A percentile compares a stretch with the other conserved stretches of the same genome.
Evolutionary conservation across 2,888 invertebrate species (phyloP).

Genomic region (Diarsia mendica): DNA sequence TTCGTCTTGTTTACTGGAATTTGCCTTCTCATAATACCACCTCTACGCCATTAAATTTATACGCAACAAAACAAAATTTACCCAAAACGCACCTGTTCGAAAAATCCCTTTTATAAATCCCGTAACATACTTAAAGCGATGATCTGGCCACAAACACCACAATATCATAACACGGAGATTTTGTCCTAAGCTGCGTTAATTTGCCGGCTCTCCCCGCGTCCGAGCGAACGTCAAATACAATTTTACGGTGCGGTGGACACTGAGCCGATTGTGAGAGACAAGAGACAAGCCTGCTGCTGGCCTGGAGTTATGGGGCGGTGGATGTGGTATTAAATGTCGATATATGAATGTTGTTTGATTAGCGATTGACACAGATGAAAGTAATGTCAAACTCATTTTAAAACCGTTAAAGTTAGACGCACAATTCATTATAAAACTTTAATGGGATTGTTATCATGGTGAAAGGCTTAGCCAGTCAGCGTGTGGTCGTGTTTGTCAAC

Average conservation of each 20-base stretch:
- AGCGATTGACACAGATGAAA: background rate
- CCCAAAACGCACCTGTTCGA: conserved; percentile 36
- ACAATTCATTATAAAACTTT: background rate
- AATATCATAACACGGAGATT: conserved; percentile 88
- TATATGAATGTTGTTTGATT: background rate
- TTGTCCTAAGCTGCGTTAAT: conserved; percentile 87
- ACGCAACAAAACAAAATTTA: conserved; percentile 9
- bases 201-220: conserved; percentile 73
- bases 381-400: background rate
- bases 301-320: conserved; percentile 37
- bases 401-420: background rate
- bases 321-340: conserved; percentile 66
- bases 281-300: conserved; percentile 84
- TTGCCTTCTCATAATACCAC: background rate
- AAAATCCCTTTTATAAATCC: conserved; percentile 72
- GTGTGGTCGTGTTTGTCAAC: too few relatives aligned
- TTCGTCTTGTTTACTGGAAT: background rate
- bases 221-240: conserved; percentile 89
- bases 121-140: conserved; percentile 83
- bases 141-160: conserved; percentile 72
- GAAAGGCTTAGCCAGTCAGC: too few relatives aligned
- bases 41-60: background rate
- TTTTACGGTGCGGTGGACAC: conserved; percentile 87
- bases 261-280: conserved; percentile 90
- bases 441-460: too few relatives aligned